A percentile compares a stretch with the other conserved stretches of the same genome.
Conservation (phyloP, 2,888 invertebrate genomes). For the Lordiphosa fenestrarum region DNA sequence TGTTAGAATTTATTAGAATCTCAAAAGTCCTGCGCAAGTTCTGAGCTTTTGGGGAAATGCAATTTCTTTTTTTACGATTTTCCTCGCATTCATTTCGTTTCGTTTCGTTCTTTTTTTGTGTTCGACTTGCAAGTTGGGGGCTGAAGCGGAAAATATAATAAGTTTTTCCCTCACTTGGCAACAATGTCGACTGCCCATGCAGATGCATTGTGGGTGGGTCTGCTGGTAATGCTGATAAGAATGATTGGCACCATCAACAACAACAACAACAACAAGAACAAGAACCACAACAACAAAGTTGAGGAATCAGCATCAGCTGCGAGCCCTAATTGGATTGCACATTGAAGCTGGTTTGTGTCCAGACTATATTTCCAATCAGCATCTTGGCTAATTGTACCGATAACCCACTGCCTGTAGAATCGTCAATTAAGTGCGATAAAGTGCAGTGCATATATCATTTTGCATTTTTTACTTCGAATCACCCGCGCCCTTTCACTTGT, state of each 20-base stretch:
- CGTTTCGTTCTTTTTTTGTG: constrained; percentile 20
- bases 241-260: constrained; percentile 57
- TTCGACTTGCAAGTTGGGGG: constrained; percentile 9
- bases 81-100: constrained; percentile 29
- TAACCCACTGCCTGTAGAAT: background rate
- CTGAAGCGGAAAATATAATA: constrained; percentile 59
- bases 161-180: constrained; percentile 56
- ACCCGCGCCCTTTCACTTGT: constrained; percentile 26
- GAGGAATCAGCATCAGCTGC: constrained; percentile 21
- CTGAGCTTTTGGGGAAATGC: constrained; percentile 68
- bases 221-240: constrained; percentile 63
- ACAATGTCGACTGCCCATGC: constrained; percentile 57
- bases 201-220: constrained; percentile 46
- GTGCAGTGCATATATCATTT: constrained; percentile 4
- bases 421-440: constrained; percentile 34
- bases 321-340: constrained; percentile 38
- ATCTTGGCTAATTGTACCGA: background rate
- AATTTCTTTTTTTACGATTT: constrained; percentile 73
- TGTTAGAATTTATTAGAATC: constrained; percentile 77
- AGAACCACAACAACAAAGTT: constrained; percentile 20
- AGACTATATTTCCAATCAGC: constrained; percentile 21
- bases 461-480: constrained; percentile 11
- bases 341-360: constrained; percentile 35
- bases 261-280: constrained; percentile 7
- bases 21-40: constrained; percentile 71